Base-by-base conservation (phyloP, 1,140 invertebrate genomes). In the Drepana arcuata region DNA sequence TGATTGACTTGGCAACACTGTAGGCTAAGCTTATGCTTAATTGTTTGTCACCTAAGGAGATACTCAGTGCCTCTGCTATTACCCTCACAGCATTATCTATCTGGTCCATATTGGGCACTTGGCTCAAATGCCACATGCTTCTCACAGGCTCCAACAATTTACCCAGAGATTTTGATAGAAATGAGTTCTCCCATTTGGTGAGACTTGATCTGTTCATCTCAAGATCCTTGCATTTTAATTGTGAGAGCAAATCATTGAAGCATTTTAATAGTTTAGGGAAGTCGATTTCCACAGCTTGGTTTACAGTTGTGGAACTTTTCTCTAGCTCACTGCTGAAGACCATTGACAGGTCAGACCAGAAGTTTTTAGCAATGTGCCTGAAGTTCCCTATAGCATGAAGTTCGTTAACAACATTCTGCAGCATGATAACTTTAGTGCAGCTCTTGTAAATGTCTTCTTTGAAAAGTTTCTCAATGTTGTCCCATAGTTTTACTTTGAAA, bases 241-340 rank as follows among this genome's bases (percentile, higher is more conserved):
- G 82, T 4, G 72, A 69, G 0, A 81, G 67, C 43, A 88, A 75
- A 47, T 87, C 86, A 68, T 84, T 86, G 46, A 85, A 87, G 41
- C 79, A 84, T 61, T 87, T 88, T 7, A 97, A 80, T 33, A 96
- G 84, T 69, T 93, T 95, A 10, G 95, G 94, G 80, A 92, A 96
- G 74, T 96, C 94, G 29, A 91, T 91, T 84, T 96, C 94, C 34
- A 96, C 85, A 21, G 92, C 90, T 81, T 95, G 93, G 58, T 92
- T 93, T n/a, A 95, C 86, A 54, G 91, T 89, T 26, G 88, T 84
- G 0, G 91, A 90, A 30, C 83, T 78, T 45, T 84, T 84, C 42
- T 83, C 83, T 18, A 87, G 62, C 57, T 87, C 85, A 39, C 56
- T 72, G 42, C 75, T 80, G 38, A 88, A 85, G 25, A 79, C 53